Conservation (phyloP, 2,113 vertebrate genomes). For the Bufo bufo region DNA sequence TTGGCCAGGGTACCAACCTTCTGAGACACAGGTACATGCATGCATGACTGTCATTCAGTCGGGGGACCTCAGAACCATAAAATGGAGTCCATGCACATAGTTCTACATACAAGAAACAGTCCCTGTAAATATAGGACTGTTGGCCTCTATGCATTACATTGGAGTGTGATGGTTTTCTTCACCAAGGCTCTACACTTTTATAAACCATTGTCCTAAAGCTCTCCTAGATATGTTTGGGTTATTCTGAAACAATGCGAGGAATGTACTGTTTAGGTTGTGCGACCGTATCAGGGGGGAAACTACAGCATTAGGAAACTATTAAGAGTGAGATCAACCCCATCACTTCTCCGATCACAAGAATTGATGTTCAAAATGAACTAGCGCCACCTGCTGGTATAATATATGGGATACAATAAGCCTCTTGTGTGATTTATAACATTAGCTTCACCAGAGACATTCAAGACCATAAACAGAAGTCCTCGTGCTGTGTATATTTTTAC, state of each 20-base stretch:
- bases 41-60: too few species aligned
- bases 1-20: too few species aligned
- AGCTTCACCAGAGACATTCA: too few species aligned
- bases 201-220: constrained; percentile 2
- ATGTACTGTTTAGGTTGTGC: constrained; percentile 21
- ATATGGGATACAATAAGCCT: not conserved
- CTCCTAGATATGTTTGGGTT: constrained; percentile 31
- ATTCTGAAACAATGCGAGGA: constrained; percentile 16
- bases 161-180: not conserved
- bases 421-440: not conserved
- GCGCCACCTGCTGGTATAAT: constrained; percentile 23
- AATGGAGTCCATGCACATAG: too few species aligned
- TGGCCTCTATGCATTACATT: too few species aligned
- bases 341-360: not conserved
- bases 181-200: not conserved
- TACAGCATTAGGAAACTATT: constrained; percentile 29
- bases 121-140: too few species aligned
- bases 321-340: not conserved
- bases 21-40: too few species aligned
- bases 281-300: not conserved
- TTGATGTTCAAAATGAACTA: not conserved
- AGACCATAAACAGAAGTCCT: too few species aligned
- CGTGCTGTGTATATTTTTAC: too few species aligned
- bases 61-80: too few species aligned
- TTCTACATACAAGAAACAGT: too few species aligned